A percentile compares a stretch with the other conserved stretches of the same genome.
Evolutionary conservation across 1,140 invertebrate species (phyloP).

Genomic region (Drosophila funebris): DNA sequence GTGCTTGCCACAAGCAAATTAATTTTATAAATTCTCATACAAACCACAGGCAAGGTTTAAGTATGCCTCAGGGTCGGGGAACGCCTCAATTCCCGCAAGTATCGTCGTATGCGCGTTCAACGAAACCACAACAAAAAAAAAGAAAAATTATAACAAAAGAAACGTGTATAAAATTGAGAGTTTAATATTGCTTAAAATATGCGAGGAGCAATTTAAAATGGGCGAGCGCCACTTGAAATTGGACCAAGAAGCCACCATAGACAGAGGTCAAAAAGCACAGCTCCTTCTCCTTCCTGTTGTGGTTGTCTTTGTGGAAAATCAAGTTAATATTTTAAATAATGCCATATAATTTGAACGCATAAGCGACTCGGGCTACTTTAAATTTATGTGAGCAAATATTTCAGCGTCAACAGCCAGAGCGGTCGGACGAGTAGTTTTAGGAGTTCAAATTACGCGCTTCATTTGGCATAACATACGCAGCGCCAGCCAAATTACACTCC

Average conservation of each 20-base stretch:
- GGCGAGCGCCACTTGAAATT: slow-evolving; percentile 26
- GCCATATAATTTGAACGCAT: slow-evolving; percentile 66
- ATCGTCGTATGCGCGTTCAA: slow-evolving; percentile 1
- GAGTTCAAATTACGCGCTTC: slow-evolving; percentile 13
- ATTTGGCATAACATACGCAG: slow-evolving; percentile 31
- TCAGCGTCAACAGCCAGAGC: slow-evolving; percentile 29
- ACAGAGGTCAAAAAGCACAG: slow-evolving; percentile 21
- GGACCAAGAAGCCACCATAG: background rate
- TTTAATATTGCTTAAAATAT: slow-evolving; percentile 60
- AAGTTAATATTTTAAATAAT: slow-evolving; percentile 78
- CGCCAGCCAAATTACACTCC: slow-evolving; percentile 29
- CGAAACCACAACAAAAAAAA: slow-evolving; percentile 20
- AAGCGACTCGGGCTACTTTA: slow-evolving; percentile 48
- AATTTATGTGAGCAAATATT: slow-evolving; percentile 62
- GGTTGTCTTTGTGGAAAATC: slow-evolving; percentile 45
- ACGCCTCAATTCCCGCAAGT: slow-evolving; percentile 33
- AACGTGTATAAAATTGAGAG: slow-evolving; percentile 33
- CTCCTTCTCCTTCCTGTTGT: slow-evolving; percentile 30
- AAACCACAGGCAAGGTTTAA: slow-evolving; percentile 46
- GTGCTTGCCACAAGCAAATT: slow-evolving; percentile 61
- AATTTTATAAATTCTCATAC: slow-evolving; percentile 70
- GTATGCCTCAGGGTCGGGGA: background rate
- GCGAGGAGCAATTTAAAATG: background rate
- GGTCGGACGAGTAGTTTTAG: slow-evolving; percentile 4
- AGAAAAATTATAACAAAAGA: slow-evolving; percentile 27